Percentiles rank a stretch among this genome's conserved stretches.
phyloP scores from a whole-genome alignment of 1,140 invertebrate species.

The Psilanteris sp. region DNA sequence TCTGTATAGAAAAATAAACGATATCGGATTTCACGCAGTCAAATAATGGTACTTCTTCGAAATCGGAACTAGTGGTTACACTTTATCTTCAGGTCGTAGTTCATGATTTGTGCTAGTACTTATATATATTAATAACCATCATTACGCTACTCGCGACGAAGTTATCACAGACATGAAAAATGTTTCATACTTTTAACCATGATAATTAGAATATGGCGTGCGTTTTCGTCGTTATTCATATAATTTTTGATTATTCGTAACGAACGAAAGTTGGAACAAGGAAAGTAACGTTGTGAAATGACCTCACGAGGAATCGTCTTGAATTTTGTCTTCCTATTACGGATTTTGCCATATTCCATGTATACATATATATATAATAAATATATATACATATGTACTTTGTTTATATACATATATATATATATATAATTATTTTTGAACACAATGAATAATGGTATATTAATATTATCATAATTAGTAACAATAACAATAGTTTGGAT shows the following conservation, averaged over 20 bases:
- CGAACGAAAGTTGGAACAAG: no score
- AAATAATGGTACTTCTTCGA: slow-evolving; percentile 60
- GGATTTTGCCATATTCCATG: slow-evolving; percentile 34
- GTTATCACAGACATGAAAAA: slow-evolving; percentile 69
- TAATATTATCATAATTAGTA: slow-evolving; percentile 42
- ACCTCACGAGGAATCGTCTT: no score
- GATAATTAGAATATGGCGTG: slow-evolving; percentile 33
- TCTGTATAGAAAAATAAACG: slow-evolving; percentile 76
- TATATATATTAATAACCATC: slow-evolving; percentile 55
- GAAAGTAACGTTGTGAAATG: no score
- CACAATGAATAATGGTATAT: slow-evolving; percentile 60
- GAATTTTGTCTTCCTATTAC: no score
- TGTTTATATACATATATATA: no score
- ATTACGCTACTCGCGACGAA: slow-evolving; percentile 61
- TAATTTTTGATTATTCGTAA: no score
- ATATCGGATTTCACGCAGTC: slow-evolving; percentile 63
- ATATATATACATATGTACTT: no score
- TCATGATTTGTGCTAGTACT: slow-evolving; percentile 30
- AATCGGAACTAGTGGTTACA: slow-evolving; percentile 39
- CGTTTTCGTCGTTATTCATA: slow-evolving; percentile 8
- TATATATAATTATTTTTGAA: slow-evolving; percentile 45
- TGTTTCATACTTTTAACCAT: slow-evolving; percentile 49
- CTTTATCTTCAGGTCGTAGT: slow-evolving; percentile 23
- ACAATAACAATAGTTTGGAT: slow-evolving; percentile 43
- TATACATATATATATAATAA: slow-evolving; percentile 11